Conservation (phyloP, 2,113 vertebrate genomes). For the Neogobius melanostomus region DNA sequence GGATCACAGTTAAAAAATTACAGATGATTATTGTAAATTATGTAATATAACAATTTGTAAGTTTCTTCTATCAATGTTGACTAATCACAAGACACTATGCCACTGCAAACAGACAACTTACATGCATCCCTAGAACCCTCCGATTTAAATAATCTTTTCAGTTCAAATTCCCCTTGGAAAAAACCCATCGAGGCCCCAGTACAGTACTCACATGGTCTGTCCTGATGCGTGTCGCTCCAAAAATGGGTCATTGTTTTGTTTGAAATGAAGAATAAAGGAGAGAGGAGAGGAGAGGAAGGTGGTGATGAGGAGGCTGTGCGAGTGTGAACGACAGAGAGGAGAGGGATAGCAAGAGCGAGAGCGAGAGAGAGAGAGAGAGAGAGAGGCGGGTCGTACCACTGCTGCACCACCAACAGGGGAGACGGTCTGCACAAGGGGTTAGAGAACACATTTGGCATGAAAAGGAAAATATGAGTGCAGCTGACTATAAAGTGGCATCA, state of each 20-base stretch:
- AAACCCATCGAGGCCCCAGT: background rate
- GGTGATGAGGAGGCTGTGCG: no score
- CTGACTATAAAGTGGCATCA: no score
- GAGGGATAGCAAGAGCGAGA: conserved; percentile 13
- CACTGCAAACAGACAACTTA: no score
- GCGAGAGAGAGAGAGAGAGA: conserved; percentile 6
- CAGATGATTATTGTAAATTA: no score
- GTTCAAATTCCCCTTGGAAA: background rate
- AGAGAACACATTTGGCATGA: background rate
- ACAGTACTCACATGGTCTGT: conserved; percentile 41
- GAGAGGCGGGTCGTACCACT: conserved; percentile 48
- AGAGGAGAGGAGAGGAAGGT: conserved; percentile 5
- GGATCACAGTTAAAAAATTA: no score
- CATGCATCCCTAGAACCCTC: background rate
- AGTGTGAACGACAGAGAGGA: conserved; percentile 13
- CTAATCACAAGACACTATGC: no score
- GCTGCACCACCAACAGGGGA: conserved; percentile 30
- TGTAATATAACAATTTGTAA: no score
- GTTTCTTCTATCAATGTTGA: no score
- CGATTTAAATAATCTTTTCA: no score
- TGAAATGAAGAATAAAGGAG: conserved; percentile 14
- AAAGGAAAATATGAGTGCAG: background rate
- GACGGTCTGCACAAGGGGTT: background rate
- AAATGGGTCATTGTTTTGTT: conserved; percentile 50
- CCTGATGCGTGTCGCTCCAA: conserved; percentile 37